phyloP scores from a whole-genome alignment of 2,113 vertebrate genomes.

The Atherinomorus stipes region DNA sequence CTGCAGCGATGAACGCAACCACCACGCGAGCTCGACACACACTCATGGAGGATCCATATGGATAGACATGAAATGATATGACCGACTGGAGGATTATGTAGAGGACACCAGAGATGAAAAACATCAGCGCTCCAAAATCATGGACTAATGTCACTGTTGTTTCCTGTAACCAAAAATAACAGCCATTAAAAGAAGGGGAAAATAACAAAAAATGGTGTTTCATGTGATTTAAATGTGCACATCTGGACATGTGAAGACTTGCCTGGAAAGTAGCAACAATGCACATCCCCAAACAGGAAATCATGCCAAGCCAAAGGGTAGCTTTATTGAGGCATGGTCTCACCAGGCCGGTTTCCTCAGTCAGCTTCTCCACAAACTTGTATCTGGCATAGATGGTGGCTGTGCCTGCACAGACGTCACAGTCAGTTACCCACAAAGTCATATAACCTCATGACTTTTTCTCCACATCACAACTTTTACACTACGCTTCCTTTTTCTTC shows the following conservation, averaged over 20 bases:
- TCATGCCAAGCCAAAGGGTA: conserved; percentile 81
- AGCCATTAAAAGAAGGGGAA: background rate
- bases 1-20: conserved; percentile 80
- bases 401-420: conserved; percentile 78
- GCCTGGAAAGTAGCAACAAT: conserved; percentile 97
- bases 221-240: background rate
- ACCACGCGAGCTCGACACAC: conserved; percentile 76
- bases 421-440: background rate
- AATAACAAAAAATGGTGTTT: background rate
- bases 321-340: conserved; percentile 78
- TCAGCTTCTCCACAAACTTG: conserved; percentile 89
- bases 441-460: background rate
- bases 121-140: conserved; percentile 86
- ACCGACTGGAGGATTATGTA: conserved; percentile 87
- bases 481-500: no score
- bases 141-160: conserved; percentile 83
- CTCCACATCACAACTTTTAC: background rate
- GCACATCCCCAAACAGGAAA: conserved; percentile 91
- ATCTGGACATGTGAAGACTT: conserved; percentile 4
- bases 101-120: conserved; percentile 85
- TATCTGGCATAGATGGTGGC: conserved; percentile 90
- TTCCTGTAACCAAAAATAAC: conserved; percentile 82
- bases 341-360: conserved; percentile 60
- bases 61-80: conserved; percentile 84
- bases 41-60: conserved; percentile 78